These are phyloP conservation scores for Heliothis peltigera DNA, from an alignment of 2,888 invertebrate species.

Conservation along the genomic window DNA sequence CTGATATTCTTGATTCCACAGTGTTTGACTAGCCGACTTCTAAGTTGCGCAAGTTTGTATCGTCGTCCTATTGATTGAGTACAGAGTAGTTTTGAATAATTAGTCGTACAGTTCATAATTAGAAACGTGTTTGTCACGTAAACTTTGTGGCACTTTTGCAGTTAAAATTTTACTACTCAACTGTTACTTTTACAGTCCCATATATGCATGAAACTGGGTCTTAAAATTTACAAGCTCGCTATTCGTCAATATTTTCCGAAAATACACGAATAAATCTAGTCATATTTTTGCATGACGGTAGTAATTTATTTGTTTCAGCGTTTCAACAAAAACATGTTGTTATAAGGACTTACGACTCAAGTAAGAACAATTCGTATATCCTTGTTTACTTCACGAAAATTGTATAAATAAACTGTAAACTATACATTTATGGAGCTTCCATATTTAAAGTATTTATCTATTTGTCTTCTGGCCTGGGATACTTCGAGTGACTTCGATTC, in stretches of 20 bases:
- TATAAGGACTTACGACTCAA: constrained; percentile 28
- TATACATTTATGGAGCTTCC: constrained; percentile 30
- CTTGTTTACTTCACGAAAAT: constrained; percentile 29
- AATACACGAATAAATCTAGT: constrained; percentile 4
- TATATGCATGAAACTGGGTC: neutral
- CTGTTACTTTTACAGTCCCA: neutral
- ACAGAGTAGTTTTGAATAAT: constrained; percentile 19
- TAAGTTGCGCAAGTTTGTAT: constrained; percentile 25
- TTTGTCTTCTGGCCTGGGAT: constrained; percentile 41
- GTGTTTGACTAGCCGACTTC: constrained; percentile 41
- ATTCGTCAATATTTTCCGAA: constrained; percentile 11
- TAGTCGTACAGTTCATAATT: constrained; percentile 1
- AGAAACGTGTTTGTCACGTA: neutral
- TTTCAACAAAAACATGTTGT: constrained; percentile 49
- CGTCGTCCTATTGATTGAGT: constrained; percentile 27
- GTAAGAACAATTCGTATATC: constrained; percentile 40
- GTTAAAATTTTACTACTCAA: neutral
- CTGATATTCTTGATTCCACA: constrained; percentile 42
- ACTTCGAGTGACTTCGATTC: constrained; percentile 25
- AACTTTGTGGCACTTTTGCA: neutral
- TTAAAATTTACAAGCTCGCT: neutral
- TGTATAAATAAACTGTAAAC: constrained; percentile 30
- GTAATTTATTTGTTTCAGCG: constrained; percentile 19
- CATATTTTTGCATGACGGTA: constrained; percentile 3
- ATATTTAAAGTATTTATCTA: constrained; percentile 50